These are phyloP conservation scores for Drosophila navojoa DNA, from an alignment of 1,140 invertebrate genomes.

Conservation along the genomic window DNA sequence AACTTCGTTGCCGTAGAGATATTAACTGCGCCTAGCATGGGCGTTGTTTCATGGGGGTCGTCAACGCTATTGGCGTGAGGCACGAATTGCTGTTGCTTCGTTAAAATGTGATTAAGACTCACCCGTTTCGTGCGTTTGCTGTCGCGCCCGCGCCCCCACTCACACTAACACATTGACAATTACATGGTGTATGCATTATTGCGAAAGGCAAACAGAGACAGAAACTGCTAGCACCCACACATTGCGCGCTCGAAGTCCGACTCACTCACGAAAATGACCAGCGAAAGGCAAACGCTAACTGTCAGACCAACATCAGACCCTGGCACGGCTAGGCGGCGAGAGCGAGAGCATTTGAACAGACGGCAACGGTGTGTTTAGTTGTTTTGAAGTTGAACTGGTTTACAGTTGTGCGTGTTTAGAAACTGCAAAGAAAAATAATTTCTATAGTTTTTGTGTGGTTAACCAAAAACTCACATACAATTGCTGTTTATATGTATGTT, in stretches of 20 bases:
- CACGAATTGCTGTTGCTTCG: conserved; percentile 46
- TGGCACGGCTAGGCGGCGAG: conserved; percentile 1
- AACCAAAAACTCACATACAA: conserved; percentile 6
- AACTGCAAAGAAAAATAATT: conserved; percentile 52
- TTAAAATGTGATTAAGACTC: conserved; percentile 78
- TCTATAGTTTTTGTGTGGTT: conserved; percentile 36
- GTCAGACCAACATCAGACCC: conserved; percentile 7
- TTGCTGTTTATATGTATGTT: conserved; percentile 5
- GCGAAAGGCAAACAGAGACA: conserved; percentile 17
- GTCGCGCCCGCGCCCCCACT: conserved; percentile 24
- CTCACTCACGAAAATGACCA: conserved; percentile 74
- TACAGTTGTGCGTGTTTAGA: conserved; percentile 74
- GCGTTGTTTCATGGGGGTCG: conserved; percentile 51
- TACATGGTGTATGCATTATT: conserved; percentile 19
- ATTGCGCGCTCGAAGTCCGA: conserved; percentile 36
- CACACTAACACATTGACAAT: conserved; percentile 12
- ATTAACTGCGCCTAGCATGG: conserved; percentile 55
- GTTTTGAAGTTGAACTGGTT: conserved; percentile 81
- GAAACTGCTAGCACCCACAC: conserved; percentile 34
- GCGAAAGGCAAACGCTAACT: conserved; percentile 53
- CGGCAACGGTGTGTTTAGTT: conserved; percentile 63
- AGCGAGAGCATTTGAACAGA: conserved; percentile 16
- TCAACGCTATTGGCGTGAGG: conserved; percentile 36
- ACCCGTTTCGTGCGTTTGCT: conserved; percentile 66
- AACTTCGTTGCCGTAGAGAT: conserved; percentile 66